A percentile compares a stretch with the other conserved stretches of the same genome.
These are phyloP conservation scores for Dolichotis patagonum DNA, from an alignment of 2,113 vertebrate genomes.

Conservation along the genomic window DNA sequence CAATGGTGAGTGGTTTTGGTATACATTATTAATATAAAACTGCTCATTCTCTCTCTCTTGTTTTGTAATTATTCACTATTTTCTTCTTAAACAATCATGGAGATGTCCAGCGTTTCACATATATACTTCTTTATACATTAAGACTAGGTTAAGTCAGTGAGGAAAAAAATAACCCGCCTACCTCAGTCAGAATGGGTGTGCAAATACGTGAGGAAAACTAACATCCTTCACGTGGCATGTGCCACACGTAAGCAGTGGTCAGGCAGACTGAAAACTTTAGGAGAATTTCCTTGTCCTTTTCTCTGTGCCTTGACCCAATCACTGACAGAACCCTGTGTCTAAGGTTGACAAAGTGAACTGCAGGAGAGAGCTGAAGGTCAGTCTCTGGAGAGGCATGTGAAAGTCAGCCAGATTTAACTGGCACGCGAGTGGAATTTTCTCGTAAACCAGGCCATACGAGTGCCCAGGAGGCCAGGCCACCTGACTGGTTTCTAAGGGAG, in stretches of 20 bases:
- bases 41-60: background rate
- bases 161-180: background rate
- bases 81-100: background rate
- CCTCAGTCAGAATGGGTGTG: background rate
- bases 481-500: constrained; percentile 70
- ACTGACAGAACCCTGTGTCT: constrained; percentile 55
- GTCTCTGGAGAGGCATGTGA: constrained; percentile 69
- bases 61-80: constrained; percentile 19
- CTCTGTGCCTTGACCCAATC: background rate
- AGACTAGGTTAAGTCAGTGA: background rate
- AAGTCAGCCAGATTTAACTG: constrained; percentile 71
- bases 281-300: background rate
- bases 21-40: background rate
- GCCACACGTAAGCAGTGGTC: background rate
- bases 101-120: background rate
- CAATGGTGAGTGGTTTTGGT: background rate
- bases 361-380: constrained; percentile 64
- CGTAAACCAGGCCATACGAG: constrained; percentile 74
- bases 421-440: constrained; percentile 78
- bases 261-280: background rate
- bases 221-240: background rate
- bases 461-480: constrained; percentile 61
- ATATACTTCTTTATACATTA: background rate
- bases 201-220: background rate
- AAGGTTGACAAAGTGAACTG: constrained; percentile 48